phyloP scores from a whole-genome alignment of 2,113 vertebrate species.

The Cyanoliseus patagonus region DNA sequence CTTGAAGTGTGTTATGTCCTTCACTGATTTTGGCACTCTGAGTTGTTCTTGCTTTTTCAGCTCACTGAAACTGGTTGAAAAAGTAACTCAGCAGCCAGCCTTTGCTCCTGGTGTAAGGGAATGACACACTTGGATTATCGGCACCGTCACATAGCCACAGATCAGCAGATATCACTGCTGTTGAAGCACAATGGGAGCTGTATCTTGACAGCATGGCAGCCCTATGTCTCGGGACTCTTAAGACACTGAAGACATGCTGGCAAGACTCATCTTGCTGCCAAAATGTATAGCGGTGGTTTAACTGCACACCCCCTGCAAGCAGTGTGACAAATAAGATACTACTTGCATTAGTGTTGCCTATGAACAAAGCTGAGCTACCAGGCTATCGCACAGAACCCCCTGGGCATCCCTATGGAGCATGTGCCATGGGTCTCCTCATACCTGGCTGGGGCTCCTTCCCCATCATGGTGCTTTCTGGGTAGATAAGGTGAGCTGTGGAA shows the following conservation, averaged over 20 bases:
- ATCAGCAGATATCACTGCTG: neutral
- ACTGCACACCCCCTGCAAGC: neutral
- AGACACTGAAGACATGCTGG: neutral
- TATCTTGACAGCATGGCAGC: neutral
- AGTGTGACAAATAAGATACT: accelerated
- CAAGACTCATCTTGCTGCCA: neutral
- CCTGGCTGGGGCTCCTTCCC: neutral
- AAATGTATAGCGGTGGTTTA: accelerated
- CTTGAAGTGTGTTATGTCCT: neutral
- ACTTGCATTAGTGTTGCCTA: neutral
- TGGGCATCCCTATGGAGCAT: accelerated
- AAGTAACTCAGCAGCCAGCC: neutral
- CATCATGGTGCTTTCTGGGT: accelerated
- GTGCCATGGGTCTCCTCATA: accelerated
- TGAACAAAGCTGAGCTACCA: neutral
- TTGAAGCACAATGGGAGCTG: accelerated
- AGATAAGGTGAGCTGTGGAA: neutral
- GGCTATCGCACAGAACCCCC: accelerated
- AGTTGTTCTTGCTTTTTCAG: neutral
- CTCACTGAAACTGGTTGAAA: neutral
- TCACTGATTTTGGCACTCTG: neutral
- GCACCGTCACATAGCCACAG: accelerated
- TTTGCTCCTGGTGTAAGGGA: neutral
- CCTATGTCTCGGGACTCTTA: neutral
- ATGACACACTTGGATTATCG: accelerated